Percentiles rank a stretch among this genome's conserved stretches.
Conservation (phyloP, 2,113 vertebrate species). For the Oenanthe melanoleuca region DNA sequence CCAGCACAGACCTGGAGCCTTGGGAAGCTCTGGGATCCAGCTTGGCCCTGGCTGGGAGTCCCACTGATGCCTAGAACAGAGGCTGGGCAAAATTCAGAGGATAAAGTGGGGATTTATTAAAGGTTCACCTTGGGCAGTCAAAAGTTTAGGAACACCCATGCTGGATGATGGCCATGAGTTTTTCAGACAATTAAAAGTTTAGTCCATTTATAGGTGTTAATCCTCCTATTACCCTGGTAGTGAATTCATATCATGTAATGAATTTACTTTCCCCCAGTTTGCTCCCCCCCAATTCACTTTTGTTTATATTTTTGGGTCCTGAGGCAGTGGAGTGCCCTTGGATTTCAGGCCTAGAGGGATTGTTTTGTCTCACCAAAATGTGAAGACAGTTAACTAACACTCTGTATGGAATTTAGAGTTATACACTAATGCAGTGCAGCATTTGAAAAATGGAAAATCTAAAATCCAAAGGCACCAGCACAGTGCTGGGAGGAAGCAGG, state of each 20-base stretch:
- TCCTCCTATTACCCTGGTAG: background rate
- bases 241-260: background rate
- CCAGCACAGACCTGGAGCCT: fast-evolving
- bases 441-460: fast-evolving
- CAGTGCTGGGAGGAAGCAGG: constrained; percentile 74
- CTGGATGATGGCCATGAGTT: fast-evolving
- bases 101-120: background rate
- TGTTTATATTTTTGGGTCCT: fast-evolving
- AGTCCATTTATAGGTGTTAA: background rate
- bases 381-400: background rate
- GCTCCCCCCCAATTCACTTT: background rate
- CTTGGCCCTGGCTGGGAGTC: background rate
- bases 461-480: fast-evolving
- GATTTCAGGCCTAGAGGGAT: background rate
- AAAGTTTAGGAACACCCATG: background rate
- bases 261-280: background rate
- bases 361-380: background rate
- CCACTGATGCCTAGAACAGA: background rate
- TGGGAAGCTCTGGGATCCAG: background rate
- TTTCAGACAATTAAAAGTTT: background rate
- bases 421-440: background rate
- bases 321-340: too few species aligned
- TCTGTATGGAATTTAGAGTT: background rate
- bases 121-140: background rate
- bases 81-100: too few species aligned